Evolutionary conservation across 2,888 invertebrate species (phyloP).

Genomic region (Xestoiulus laeticollis): DNA sequence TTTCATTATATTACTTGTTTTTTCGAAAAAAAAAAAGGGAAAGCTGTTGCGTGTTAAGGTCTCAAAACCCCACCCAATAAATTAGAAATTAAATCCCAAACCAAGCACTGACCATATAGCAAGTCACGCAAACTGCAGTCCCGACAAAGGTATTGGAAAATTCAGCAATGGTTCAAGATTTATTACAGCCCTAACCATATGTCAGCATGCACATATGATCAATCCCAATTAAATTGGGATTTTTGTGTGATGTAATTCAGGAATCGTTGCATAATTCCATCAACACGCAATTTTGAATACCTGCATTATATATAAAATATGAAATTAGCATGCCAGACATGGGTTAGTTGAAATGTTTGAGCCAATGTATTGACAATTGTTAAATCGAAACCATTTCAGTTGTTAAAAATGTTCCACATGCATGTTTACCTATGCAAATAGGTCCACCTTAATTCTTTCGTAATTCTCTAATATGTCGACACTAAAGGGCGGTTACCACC

Average conservation of each 20-base stretch:
- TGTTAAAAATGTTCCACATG: not conserved
- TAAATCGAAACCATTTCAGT: not conserved
- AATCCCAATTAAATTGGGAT: not conserved
- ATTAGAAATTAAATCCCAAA: not conserved
- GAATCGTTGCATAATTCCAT: not conserved
- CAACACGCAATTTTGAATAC: not conserved
- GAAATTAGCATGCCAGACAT: not conserved
- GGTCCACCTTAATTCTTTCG: slow-evolving; percentile 28
- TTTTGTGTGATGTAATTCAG: not conserved
- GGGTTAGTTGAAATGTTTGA: not conserved
- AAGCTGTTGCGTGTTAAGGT: not conserved
- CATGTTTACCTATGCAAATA: slow-evolving; percentile 11
- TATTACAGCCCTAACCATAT: not conserved
- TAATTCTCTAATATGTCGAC: slow-evolving; percentile 28
- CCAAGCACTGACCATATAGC: not conserved
- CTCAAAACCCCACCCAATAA: not conserved
- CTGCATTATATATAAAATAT: not conserved
- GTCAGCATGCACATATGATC: not conserved
- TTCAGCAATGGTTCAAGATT: not conserved
- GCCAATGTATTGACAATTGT: not conserved
- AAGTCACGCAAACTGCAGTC: not conserved
- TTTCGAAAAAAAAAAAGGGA: not conserved
- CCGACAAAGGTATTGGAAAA: not conserved
- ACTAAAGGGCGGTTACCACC: not conserved
- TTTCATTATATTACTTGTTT: not conserved